phyloP scores from a whole-genome alignment of 2,888 invertebrate species.

The Morpho helenor region DNA sequence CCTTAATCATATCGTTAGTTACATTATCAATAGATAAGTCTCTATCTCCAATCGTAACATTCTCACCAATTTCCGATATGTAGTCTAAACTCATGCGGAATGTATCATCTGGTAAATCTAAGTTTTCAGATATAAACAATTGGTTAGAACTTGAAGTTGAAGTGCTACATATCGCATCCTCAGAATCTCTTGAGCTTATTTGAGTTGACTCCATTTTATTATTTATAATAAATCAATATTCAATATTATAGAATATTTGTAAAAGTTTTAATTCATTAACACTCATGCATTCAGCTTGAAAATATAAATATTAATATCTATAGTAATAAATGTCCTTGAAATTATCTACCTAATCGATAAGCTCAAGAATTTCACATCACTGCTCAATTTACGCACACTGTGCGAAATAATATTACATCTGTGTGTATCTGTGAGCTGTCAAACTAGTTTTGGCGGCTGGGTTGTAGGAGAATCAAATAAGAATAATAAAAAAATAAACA shows the following conservation, averaged over 20 bases:
- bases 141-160: conserved; percentile 53
- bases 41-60: conserved; percentile 57
- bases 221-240: conserved; percentile 2
- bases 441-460: conserved; percentile 69
- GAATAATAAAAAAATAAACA: conserved; percentile 17
- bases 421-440: conserved; percentile 66
- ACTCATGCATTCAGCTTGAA: not conserved
- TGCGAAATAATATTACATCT: conserved; percentile 40
- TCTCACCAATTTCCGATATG: conserved; percentile 61
- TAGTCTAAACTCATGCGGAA: conserved; percentile 64
- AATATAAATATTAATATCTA: not conserved
- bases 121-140: conserved; percentile 50
- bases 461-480: conserved; percentile 21
- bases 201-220: conserved; percentile 46
- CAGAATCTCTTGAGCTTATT: conserved; percentile 36
- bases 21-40: conserved; percentile 44
- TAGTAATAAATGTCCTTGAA: conserved; percentile 53
- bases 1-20: conserved; percentile 22
- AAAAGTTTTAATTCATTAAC: conserved; percentile 8
- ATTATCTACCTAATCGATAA: conserved; percentile 73
- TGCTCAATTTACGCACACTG: conserved; percentile 54
- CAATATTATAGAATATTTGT: conserved; percentile 1
- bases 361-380: conserved; percentile 72
- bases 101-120: conserved; percentile 61
- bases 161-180: conserved; percentile 34